Evolutionary conservation across 2,888 invertebrate species (phyloP), one percentile per base, ranked within the genome.

Genomic region (Drosophila algonquin): DNA sequence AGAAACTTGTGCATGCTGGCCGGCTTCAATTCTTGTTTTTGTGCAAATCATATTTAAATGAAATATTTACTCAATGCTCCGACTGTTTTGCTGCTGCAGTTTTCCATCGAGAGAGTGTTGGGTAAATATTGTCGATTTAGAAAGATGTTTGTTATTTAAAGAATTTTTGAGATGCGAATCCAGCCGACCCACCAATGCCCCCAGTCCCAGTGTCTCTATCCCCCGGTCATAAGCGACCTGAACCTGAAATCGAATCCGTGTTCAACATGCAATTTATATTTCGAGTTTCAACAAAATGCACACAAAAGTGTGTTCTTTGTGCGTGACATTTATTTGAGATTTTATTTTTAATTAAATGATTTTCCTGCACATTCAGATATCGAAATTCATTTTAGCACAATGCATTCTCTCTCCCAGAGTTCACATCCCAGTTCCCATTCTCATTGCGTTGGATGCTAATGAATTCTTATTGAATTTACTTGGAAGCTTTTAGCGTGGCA

Each of bases 331-430:
- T 52, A 30, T 57, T 71, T 48, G 46, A 62, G 35, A 62, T 40
- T 35, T 24, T 21, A 44, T 44, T 69, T 78, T 78, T 74, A 71
- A 78, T 78, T 78, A 78, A 78, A 78, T 62, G 77, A 63, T 73
- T 70, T 77, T 75, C 32, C 51, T 58, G 45, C 59, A 59, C 45
- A 24, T 24, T 21, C 40, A n/a, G 40, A 40, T 40, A 40, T 40
- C 40, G 14, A n/a, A 40, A 7, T 40, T n/a, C 40, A 40, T 40
- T n/a, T 12, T 2, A 40, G 6, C 7, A 40, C 40, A 40, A 40
- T 40, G 40, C 40, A 14, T 14, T 40, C 14, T 7, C 14, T 14
- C 40, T 40, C 40, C 40, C 40, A 40, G 14, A 40, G 14, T 40
- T 55, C 12, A 12, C n/a, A 24, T 18, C n/a, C 21, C 14, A 18